These are phyloP conservation scores for Bubalus kerabau DNA, from an alignment of 2,113 vertebrate species.

Conservation along the genomic window DNA sequence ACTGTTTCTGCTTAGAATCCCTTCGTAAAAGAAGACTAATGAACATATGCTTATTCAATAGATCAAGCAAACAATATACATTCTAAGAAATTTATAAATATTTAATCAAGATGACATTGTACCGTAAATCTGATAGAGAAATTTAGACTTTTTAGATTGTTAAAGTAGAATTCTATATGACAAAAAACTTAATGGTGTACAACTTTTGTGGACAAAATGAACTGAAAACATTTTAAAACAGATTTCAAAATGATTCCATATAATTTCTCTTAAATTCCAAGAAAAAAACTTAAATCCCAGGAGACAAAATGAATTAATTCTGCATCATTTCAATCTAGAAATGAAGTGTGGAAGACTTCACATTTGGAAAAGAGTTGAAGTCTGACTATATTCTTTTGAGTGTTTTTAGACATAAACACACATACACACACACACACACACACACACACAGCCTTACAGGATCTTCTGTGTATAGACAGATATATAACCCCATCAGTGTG, in stretches of 20 bases:
- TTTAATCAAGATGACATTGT: slow-evolving; percentile 60
- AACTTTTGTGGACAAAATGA: slow-evolving; percentile 23
- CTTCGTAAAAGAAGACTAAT: slow-evolving; percentile 52
- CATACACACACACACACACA: background rate
- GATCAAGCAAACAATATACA: slow-evolving; percentile 51
- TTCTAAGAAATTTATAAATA: slow-evolving; percentile 65
- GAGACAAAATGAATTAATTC: background rate
- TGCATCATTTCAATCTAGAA: background rate
- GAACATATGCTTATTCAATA: slow-evolving; percentile 46
- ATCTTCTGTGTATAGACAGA: background rate
- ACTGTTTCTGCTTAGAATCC: background rate
- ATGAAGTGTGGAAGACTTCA: background rate
- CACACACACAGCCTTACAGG: background rate
- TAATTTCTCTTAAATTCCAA: background rate
- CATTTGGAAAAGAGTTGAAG: slow-evolving; percentile 37
- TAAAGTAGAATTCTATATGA: background rate
- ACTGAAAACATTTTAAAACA: background rate
- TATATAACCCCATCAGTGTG: background rate
- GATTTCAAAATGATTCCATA: background rate
- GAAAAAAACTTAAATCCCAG: background rate
- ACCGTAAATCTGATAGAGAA: slow-evolving; percentile 37
- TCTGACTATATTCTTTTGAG: slow-evolving; percentile 12
- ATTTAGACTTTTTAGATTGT: background rate
- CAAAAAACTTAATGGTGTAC: background rate
- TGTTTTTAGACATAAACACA: background rate